A percentile compares a stretch with the other conserved stretches of the same genome.
Conservation (phyloP, 2,888 invertebrate genomes). For the Catonia carolina region DNA sequence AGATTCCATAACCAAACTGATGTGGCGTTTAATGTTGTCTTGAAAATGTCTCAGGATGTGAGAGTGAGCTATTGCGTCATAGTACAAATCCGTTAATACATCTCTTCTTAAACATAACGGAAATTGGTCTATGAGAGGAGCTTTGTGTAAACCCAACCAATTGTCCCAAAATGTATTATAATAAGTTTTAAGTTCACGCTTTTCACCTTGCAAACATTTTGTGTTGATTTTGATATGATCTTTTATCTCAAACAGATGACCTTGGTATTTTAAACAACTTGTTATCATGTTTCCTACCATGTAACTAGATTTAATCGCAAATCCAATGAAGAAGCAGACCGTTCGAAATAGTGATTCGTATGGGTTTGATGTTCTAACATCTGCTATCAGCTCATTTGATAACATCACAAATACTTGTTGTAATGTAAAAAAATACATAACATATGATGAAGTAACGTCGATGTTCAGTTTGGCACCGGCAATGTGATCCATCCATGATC, state of each 20-base stretch:
- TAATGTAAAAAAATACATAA: not conserved
- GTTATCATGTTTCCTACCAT: not conserved
- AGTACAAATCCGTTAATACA: not conserved
- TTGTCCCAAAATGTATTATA: slow-evolving; percentile 1
- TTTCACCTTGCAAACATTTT: not conserved
- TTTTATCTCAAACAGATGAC: not conserved
- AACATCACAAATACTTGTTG: not conserved
- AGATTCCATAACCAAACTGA: slow-evolving; percentile 2
- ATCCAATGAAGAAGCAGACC: not conserved
- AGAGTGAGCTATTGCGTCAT: not conserved
- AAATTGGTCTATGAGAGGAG: not conserved
- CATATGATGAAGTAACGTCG: not conserved
- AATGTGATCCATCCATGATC: not conserved
- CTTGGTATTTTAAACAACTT: not conserved
- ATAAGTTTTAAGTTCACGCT: not conserved
- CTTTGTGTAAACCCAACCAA: not conserved
- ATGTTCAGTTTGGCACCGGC: not conserved
- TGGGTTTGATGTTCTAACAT: not conserved
- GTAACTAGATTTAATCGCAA: not conserved
- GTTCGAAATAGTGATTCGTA: not conserved
- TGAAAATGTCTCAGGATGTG: not conserved
- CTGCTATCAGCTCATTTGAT: not conserved
- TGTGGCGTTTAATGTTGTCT: not conserved
- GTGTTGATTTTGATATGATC: not conserved
- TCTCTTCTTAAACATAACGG: slow-evolving; percentile 2